These are phyloP conservation scores for Lynx canadensis DNA, from an alignment of 2,113 vertebrate species.

Conservation along the genomic window DNA sequence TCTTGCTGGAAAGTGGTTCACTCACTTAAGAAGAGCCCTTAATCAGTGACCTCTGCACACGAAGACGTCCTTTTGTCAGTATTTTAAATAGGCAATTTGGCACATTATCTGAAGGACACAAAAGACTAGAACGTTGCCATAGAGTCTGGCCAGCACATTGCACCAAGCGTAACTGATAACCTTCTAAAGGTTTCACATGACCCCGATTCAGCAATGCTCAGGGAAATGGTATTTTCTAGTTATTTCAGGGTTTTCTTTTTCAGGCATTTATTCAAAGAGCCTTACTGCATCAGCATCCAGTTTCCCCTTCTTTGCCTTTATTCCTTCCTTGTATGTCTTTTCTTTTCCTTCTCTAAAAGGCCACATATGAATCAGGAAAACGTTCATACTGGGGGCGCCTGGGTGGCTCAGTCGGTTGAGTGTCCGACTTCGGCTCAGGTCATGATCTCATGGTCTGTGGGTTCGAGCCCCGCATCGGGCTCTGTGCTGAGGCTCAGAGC, in stretches of 20 bases:
- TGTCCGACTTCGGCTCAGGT: too few species aligned
- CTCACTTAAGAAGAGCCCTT: background rate
- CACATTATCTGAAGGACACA: slow-evolving; percentile 41
- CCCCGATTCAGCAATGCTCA: background rate
- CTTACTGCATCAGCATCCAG: background rate
- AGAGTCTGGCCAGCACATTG: background rate
- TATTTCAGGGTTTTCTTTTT: background rate
- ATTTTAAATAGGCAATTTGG: slow-evolving; percentile 38
- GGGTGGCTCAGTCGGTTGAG: too few species aligned
- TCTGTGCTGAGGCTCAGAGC: too few species aligned
- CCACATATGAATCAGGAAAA: background rate
- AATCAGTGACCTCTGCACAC: background rate
- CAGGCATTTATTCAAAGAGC: slow-evolving; percentile 50
- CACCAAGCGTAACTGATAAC: background rate
- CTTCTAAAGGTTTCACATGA: background rate
- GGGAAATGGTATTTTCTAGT: slow-evolving; percentile 16
- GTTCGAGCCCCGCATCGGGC: too few species aligned
- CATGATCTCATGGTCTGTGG: too few species aligned
- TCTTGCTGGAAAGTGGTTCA: background rate
- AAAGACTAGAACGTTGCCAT: slow-evolving; percentile 10
- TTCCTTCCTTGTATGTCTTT: background rate
- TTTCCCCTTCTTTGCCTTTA: background rate
- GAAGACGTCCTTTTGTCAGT: background rate
- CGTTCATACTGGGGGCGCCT: background rate
- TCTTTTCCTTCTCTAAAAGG: background rate